Base-by-base conservation (phyloP, 2,888 invertebrate species). In the Drosophila melanosoma region DNA sequence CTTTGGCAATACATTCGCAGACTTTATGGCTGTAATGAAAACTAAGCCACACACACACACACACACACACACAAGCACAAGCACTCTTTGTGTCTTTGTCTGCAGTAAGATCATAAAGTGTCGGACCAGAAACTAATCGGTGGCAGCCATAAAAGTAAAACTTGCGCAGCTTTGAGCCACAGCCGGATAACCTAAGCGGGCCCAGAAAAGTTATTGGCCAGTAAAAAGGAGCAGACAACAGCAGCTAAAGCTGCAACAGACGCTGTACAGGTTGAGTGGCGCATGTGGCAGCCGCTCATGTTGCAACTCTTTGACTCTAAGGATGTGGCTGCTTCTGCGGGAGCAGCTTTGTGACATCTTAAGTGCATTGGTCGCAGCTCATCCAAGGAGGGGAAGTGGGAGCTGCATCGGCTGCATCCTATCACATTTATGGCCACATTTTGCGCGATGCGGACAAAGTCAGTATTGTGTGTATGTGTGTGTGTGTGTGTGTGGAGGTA, bases 291-390 rank as follows among this genome's bases (percentile, higher is more conserved):
- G 54, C 15, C 36, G 32, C 35, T 35, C 32, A 6, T 75, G 69
- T 57, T n/a, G 63, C 54, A 45, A 54, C 66, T 42, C 42, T 38
- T 48, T 52, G 33, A 17, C 67, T 54, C 67, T 52, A 57, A n/a
- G 40, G 56, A 23, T 40, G 75, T 1, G 35, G 23, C 61, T 65
- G 67, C 78, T 66, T 26, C 69, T 72, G 71, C 8, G 61, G 63
- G 61, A 63, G 62, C 81, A 57, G 26, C 49, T 29, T 67, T 79
- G 75, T 84, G 87, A 84, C 87, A 89, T 82, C 85, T 90, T 87
- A 87, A 87, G 90, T 87, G 90, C 86, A 90, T 63, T 78, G 63
- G 80, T 60, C 64, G 36, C 59, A 48, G 23, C n/a, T 11, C 69
- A 33, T 12, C 40, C 29, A 3, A 45, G 8, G 45, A 15, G 20